Conservation (phyloP, 2,113 vertebrate species). For the Callaeas wilsoni region DNA sequence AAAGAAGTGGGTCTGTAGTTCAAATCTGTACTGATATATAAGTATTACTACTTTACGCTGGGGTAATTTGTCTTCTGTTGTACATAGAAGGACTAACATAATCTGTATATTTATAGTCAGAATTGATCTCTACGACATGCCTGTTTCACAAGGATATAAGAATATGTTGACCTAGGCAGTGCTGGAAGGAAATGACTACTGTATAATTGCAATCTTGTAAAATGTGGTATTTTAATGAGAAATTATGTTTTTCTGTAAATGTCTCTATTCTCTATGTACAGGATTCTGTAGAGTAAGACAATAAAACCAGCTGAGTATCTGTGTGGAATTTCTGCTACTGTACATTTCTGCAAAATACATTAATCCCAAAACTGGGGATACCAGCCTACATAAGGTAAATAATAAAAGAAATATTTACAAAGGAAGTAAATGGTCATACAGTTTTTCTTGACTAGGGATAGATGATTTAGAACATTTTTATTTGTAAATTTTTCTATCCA, state of each 20-base stretch:
- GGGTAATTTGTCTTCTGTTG: slow-evolving; percentile 28
- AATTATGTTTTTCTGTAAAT: not conserved
- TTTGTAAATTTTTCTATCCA: not conserved
- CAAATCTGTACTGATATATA: slow-evolving; percentile 30
- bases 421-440: not conserved
- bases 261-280: not conserved
- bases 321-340: not conserved
- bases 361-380: not conserved
- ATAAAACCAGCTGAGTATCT: not conserved
- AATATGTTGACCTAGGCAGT: not conserved
- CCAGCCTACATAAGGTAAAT: not conserved
- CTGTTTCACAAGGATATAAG: not conserved
- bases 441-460: not conserved
- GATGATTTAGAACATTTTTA: not conserved
- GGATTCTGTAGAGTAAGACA: not conserved
- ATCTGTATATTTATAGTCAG: slow-evolving; percentile 53
- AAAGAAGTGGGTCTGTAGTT: slow-evolving; percentile 66
- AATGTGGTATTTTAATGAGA: not conserved
- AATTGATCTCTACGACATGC: not conserved
- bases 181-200: not conserved
- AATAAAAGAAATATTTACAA: not conserved
- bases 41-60: slow-evolving; percentile 28
- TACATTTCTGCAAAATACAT: not conserved
- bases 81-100: slow-evolving; percentile 38
- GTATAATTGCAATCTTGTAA: not conserved